phyloP scores from a whole-genome alignment of 64 coral and sea anemone genomes.

The Pocillopora damicornis region DNA sequence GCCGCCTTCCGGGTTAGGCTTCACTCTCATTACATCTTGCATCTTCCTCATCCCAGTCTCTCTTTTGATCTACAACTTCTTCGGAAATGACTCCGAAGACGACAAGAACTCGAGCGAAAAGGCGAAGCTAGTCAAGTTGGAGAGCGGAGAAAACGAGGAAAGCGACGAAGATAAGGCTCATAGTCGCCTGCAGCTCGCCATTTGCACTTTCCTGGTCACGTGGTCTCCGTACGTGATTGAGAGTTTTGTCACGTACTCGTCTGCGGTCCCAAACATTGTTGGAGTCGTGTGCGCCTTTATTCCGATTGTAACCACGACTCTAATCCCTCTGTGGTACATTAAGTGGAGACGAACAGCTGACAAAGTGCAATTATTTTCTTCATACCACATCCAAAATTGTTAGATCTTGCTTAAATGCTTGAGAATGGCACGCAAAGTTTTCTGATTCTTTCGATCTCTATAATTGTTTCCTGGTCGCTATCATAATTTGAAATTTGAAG shows the following conservation, averaged over 20 bases:
- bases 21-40: conserved; percentile 68
- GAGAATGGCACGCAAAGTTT: background rate
- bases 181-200: conserved; percentile 60
- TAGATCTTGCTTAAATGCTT: background rate
- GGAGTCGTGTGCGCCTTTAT: conserved; percentile 89
- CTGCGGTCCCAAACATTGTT: conserved; percentile 67
- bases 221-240: conserved; percentile 95
- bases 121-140: conserved; percentile 25
- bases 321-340: conserved; percentile 83
- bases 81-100: conserved; percentile 32
- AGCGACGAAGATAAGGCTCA: conserved; percentile 48
- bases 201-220: conserved; percentile 75
- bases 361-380: background rate
- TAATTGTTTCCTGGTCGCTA: background rate
- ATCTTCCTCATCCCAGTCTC: conserved; percentile 94
- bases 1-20: conserved; percentile 80
- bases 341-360: conserved; percentile 69
- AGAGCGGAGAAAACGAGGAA: conserved; percentile 26
- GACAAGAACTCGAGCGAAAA: conserved; percentile 45
- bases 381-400: conserved; percentile 6
- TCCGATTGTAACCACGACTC: conserved; percentile 83
- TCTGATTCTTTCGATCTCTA: background rate
- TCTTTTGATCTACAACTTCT: conserved; percentile 76
- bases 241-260: conserved; percentile 74
- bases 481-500: no score